Evolutionary conservation across 2,797 vertebrate genomes (phyloP).

Genomic region (Leptoclinus maculatus): DNA sequence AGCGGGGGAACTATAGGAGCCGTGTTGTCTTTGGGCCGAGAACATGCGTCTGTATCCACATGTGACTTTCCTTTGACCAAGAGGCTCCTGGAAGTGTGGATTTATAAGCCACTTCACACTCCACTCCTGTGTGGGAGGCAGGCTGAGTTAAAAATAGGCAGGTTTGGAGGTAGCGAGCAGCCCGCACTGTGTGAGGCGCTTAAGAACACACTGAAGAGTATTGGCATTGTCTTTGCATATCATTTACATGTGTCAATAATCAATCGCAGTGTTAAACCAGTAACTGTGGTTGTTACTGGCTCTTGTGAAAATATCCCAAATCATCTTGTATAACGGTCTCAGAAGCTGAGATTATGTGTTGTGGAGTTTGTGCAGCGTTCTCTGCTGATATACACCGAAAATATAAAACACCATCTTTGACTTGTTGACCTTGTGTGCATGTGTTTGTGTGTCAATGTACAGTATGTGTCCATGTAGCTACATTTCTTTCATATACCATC

Average conservation of each 20-base stretch:
- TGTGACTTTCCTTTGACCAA: conserved; percentile 79
- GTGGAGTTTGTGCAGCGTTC: background rate
- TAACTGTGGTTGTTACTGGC: conserved; percentile 16
- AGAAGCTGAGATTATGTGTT: conserved; percentile 2
- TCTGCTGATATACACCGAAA: background rate
- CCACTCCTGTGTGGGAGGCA: conserved; percentile 82
- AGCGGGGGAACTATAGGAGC: conserved; percentile 41
- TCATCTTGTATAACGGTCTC: conserved; percentile 31
- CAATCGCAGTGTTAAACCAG: conserved; percentile 46
- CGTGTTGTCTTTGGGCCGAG: conserved; percentile 60
- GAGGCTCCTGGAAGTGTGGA: conserved; percentile 78
- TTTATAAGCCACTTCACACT: conserved; percentile 81
- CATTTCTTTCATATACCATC: background rate
- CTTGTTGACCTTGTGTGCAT: background rate
- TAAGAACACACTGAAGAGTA: conserved; percentile 68
- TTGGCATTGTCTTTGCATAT: conserved; percentile 62
- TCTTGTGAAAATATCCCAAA: conserved; percentile 27
- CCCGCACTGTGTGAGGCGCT: conserved; percentile 66
- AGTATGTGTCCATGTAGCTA: background rate
- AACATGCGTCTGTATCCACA: conserved; percentile 72
- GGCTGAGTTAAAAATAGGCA: conserved; percentile 83
- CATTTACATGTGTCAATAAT: conserved; percentile 61
- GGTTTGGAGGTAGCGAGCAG: conserved; percentile 81
- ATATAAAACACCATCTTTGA: background rate
- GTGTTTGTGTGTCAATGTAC: background rate